A percentile compares a stretch with the other conserved stretches of the same genome.
Conservation (phyloP, 2,113 vertebrate genomes). For the Murina feae region DNA sequence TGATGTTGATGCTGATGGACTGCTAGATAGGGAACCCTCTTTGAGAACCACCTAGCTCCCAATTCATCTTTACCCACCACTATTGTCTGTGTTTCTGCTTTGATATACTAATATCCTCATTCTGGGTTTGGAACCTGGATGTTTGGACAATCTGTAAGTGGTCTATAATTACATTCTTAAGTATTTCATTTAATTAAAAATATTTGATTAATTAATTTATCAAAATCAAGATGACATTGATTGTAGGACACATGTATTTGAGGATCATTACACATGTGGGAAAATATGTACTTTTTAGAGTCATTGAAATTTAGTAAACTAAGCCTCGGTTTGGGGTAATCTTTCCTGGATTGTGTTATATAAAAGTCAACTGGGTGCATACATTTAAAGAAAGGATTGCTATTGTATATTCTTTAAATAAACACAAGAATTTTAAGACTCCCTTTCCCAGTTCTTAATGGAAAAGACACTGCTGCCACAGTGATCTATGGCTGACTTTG, state of each 20-base stretch:
- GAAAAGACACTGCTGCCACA: neutral
- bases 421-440: conserved; percentile 18
- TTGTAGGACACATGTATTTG: neutral
- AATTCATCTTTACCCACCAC: neutral
- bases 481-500: conserved; percentile 6
- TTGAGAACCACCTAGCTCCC: neutral
- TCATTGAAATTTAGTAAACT: neutral
- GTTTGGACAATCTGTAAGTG: neutral
- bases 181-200: neutral
- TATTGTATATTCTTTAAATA: neutral
- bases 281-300: neutral
- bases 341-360: neutral
- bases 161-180: neutral
- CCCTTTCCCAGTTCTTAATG: neutral
- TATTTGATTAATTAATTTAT: neutral
- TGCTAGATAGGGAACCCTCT: neutral
- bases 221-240: neutral
- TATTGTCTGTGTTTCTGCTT: neutral
- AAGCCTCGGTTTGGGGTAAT: neutral
- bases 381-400: neutral
- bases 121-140: neutral
- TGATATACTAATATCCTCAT: neutral
- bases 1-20: neutral
- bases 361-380: neutral
- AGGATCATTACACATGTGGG: neutral